phyloP scores from a whole-genome alignment of 2,888 invertebrate species.

The Carterocephalus palaemon region DNA sequence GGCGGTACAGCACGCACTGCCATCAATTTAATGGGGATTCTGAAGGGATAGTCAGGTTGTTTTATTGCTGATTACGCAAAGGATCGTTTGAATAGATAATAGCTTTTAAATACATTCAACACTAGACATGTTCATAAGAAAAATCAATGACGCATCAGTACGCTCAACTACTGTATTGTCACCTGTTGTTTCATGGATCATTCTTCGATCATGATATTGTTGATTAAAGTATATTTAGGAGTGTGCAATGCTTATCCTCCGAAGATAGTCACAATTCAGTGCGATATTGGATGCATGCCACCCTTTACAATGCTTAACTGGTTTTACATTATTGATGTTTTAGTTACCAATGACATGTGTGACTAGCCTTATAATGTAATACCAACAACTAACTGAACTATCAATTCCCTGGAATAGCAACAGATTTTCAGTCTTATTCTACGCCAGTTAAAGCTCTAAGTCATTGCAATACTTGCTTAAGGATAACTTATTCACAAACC shows the following conservation, averaged over 20 bases:
- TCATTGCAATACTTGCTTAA: constrained; percentile 1
- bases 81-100: constrained; percentile 13
- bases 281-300: constrained; percentile 3
- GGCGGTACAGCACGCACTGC: constrained; percentile 20
- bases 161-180: no score
- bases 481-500: constrained; percentile 58
- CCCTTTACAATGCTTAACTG: constrained; percentile 7
- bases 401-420: background rate
- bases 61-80: constrained; percentile 2
- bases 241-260: constrained; percentile 1
- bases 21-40: constrained; percentile 24
- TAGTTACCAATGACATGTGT: constrained; percentile 21
- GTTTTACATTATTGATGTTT: constrained; percentile 7
- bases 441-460: constrained; percentile 1
- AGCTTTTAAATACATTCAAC: constrained; percentile 1
- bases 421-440: constrained; percentile 11
- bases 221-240: no score
- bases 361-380: constrained; percentile 12
- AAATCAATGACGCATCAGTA: no score
- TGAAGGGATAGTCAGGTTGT: constrained; percentile 7
- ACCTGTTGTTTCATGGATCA: no score
- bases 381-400: constrained; percentile 4
- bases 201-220: no score
- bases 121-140: background rate
- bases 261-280: constrained; percentile 12